phyloP scores from a whole-genome alignment of 2,113 vertebrate species.

The Eptatretus burgeri region DNA sequence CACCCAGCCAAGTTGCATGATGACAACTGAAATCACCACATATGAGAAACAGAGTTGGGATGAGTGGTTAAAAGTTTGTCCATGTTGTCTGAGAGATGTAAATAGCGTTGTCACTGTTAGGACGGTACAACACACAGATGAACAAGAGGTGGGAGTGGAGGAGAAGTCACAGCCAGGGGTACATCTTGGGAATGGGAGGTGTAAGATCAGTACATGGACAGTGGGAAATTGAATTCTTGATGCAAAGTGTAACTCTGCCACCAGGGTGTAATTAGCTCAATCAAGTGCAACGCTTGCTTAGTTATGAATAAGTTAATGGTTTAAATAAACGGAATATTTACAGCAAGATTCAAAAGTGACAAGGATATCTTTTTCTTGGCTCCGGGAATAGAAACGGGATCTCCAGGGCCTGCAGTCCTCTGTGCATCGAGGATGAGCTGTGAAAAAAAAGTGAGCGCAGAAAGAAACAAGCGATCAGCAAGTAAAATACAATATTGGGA shows the following conservation, averaged over 20 bases:
- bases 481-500: background rate
- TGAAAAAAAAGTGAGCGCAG: background rate
- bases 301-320: background rate
- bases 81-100: too few species aligned
- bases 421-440: conserved; percentile 22
- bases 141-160: too few species aligned
- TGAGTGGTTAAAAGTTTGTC: background rate
- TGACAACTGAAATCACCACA: background rate
- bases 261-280: too few species aligned
- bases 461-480: background rate
- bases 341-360: background rate
- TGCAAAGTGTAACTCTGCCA: too few species aligned
- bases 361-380: conserved; percentile 44
- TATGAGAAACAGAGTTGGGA: background rate
- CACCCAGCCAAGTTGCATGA: too few species aligned
- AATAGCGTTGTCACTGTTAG: too few species aligned
- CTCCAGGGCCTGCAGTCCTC: conserved; percentile 30
- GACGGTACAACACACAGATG: too few species aligned
- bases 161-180: too few species aligned
- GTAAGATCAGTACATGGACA: too few species aligned
- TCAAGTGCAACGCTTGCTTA: background rate
- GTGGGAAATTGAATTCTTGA: too few species aligned
- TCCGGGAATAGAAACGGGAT: conserved; percentile 24
- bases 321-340: background rate
- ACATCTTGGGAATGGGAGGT: too few species aligned